Evolutionary conservation across 2,113 vertebrate genomes (phyloP), one percentile per base, ranked within the genome.

Genomic region (Axis porcinus): DNA sequence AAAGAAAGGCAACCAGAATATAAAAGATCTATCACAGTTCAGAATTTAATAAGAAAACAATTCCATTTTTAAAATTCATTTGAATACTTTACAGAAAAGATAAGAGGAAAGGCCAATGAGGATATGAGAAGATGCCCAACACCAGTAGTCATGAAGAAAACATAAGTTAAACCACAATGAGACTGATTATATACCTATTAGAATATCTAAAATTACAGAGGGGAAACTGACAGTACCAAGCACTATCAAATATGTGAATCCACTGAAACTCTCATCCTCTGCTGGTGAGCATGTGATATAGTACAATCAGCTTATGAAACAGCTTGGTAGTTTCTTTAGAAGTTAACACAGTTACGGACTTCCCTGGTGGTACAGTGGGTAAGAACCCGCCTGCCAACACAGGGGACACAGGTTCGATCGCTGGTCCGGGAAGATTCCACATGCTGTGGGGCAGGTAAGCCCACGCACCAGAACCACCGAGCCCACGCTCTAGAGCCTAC

Each of bases 31-130:
- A 25, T 89, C 76, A 50, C 28, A 82, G 83, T 54, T 50, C 60
- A 47, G 45, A 81, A 50, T 81, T 47, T 30, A 30, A 40, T 55
- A 82, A 81, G n/a, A 82, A 89, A 89, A 88, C 10, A n/a, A 88
- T 27, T 81, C 28, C 33, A 50, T 13, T 70, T 83, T 28, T 1
- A 0, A 70, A 89, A 94, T 47, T 67, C 50, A 19, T 57, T 89
- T 82, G 21, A 47, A 57, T 23, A 64, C 19, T 55, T 87, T 9
- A 88, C n/a, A 9, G 43, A 67, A 74, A 89, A 94, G 78, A 62
- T 3, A 78, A 67, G 25, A 70, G n/a, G 52, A 67, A 70, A 36
- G 30, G 25, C 27, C 33, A 67, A 4, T 14, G 21, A 50, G 58
- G n/a, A 40, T 23, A 43, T 55, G 7, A 91, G 58, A 81, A 93